These are phyloP conservation scores for Xenus cinereus DNA, from an alignment of 2,113 vertebrate species.

Conservation along the genomic window DNA sequence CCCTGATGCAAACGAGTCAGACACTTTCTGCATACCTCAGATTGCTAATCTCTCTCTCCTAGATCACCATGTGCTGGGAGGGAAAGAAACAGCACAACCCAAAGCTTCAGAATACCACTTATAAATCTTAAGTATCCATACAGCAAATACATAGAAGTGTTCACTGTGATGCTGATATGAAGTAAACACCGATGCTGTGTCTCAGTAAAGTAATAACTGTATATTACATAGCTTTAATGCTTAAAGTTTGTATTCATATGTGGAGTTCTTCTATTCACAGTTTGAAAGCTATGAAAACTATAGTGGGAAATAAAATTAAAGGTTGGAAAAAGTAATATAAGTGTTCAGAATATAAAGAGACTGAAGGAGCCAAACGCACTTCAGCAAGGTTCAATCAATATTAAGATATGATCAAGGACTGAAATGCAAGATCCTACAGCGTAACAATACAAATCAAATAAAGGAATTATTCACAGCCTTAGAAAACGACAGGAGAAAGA, in stretches of 20 bases:
- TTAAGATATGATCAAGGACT: background rate
- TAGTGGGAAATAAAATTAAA: background rate
- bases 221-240: background rate
- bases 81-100: background rate
- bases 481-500: background rate
- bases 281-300: background rate
- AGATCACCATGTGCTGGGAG: fast-evolving
- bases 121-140: background rate
- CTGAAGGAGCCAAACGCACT: background rate
- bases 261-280: background rate
- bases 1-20: background rate
- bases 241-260: background rate
- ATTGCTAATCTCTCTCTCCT: background rate
- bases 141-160: background rate
- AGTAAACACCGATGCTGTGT: background rate
- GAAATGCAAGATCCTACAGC: background rate
- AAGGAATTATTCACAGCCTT: background rate
- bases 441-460: background rate
- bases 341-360: background rate
- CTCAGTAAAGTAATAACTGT: background rate
- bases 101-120: background rate
- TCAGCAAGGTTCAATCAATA: background rate
- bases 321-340: background rate
- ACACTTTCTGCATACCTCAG: background rate
- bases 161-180: background rate